Base-by-base conservation (phyloP, 2,888 invertebrate species). In the Thumatha senex region DNA sequence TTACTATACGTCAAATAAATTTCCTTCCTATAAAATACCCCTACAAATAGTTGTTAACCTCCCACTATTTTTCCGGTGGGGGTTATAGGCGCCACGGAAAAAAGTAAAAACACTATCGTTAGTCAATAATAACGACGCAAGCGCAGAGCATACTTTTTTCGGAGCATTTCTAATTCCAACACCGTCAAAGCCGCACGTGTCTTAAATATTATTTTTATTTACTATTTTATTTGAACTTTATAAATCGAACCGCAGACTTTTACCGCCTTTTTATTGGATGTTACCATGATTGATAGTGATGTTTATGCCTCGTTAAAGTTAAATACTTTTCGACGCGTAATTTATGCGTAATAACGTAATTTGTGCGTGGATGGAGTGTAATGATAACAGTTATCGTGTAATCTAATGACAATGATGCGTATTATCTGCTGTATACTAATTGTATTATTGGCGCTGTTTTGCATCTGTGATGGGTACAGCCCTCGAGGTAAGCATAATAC, bases 41-140 rank as follows among this genome's bases (percentile, higher is more conserved):
- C 34, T 35, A 54, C 50, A 62, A 82, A 86, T 77, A 73, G 89
- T 89, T 88, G 74, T 0, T 40, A 24, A 70, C 72, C 56, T 69
- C 80, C 69, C 77, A 58, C 59, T 72, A 76, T 82, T 85, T 86
- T 78, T 84, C 82, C 86, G 82, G 89, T 86, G 90, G 89, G 89
- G 90, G 79, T 78, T 74, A 82, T 71, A 78, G 76, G 83, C 87
- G 84, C 82, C 80, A 68, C 80, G 83, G 82, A 89, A 90, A 89
- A 89, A 89, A 88, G 86, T 84, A 86, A 89, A 89, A 89, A 84
- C 83, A 86, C 76, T 74, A 78, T 81, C 76, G 79, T 80, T 79
- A 84, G 82, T 84, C 85, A 84, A 84, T 83, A 86, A 85, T 80
- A 84, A 80, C 83, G 68, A 50, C 65, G 78, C 77, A 76, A 74